A percentile compares a stretch with the other conserved stretches of the same genome.
Conservation (phyloP, 2,888 invertebrate genomes). For the Drosophila demipolita region DNA sequence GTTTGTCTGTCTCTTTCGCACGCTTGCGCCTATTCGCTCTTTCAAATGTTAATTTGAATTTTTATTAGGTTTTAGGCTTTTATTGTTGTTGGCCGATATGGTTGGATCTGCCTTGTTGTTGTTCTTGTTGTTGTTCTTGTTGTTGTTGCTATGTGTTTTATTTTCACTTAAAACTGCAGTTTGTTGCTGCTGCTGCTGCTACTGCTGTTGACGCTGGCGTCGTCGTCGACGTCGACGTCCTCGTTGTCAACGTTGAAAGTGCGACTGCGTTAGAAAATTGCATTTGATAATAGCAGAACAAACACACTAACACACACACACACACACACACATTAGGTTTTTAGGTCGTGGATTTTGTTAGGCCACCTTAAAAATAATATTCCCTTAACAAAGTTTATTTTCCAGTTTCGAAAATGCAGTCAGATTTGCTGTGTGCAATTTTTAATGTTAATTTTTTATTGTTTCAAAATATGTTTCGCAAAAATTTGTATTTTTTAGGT, state of each 20-base stretch:
- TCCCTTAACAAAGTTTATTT: conserved; percentile 16
- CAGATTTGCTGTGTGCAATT: conserved; percentile 4
- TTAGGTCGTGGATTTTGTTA: conserved; percentile 56
- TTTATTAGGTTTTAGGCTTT: conserved; percentile 84
- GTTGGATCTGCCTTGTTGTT: conserved; percentile 23
- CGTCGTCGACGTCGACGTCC: conserved; percentile 35
- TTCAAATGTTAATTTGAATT: conserved; percentile 83
- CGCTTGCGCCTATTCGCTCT: conserved; percentile 60
- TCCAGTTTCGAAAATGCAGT: conserved; percentile 22
- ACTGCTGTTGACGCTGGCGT: conserved; percentile 41
- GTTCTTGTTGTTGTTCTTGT: conserved; percentile 35
- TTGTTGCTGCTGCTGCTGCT: conserved; percentile 39
- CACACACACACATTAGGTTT: conserved; percentile 22
- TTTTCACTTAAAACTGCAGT: conserved; percentile 64
- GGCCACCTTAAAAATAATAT: conserved; percentile 21
- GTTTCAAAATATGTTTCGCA: background rate
- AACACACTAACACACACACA: conserved; percentile 30
- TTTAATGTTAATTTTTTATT: conserved; percentile 4
- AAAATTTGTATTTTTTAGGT: background rate
- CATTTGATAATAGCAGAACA: conserved; percentile 70
- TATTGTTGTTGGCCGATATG: conserved; percentile 61
- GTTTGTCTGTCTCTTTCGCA: conserved; percentile 29
- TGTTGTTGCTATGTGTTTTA: conserved; percentile 62
- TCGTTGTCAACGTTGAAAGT: conserved; percentile 74
- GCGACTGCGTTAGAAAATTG: conserved; percentile 84